Evolutionary conservation across 2,888 invertebrate genomes (phyloP).

Genomic region (Brachynemurus nebulosus): DNA sequence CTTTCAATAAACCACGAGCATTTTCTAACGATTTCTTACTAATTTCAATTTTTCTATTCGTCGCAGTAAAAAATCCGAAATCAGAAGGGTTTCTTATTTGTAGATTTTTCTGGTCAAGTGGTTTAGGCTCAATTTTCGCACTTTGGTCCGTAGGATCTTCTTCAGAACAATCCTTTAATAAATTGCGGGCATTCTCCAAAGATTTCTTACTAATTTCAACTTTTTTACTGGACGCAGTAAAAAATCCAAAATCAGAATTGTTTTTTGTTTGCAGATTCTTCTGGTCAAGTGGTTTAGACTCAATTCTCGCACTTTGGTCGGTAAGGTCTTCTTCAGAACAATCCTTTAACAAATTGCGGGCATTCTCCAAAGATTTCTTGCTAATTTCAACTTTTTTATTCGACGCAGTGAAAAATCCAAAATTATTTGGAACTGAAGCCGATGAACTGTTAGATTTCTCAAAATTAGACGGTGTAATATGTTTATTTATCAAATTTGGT

Average conservation of each 20-base stretch:
- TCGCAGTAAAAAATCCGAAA: conserved; percentile 5
- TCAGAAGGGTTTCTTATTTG: too few relatives aligned
- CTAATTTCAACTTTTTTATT: background rate
- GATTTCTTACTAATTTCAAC: conserved; percentile 7
- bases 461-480: too few relatives aligned
- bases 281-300: too few relatives aligned
- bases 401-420: background rate
- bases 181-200: conserved; percentile 22
- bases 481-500: too few relatives aligned
- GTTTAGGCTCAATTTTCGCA: too few relatives aligned
- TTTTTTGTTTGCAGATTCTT: too few relatives aligned
- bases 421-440: background rate
- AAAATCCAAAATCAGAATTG: conserved; percentile 5
- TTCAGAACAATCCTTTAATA: conserved; percentile 27
- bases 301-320: too few relatives aligned
- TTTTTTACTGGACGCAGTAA: conserved; percentile 1
- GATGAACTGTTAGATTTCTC: too few relatives aligned
- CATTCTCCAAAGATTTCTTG: background rate
- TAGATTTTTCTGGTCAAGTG: too few relatives aligned
- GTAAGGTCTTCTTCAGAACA: too few relatives aligned
- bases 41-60: background rate
- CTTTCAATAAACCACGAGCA: conserved; percentile 27
- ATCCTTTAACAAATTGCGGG: background rate
- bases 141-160: too few relatives aligned
- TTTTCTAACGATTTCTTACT: conserved; percentile 10